Evolutionary conservation across 1,140 invertebrate species (phyloP), one percentile per base, ranked within the genome.

Genomic region (Ceratosolen fusciceps): DNA sequence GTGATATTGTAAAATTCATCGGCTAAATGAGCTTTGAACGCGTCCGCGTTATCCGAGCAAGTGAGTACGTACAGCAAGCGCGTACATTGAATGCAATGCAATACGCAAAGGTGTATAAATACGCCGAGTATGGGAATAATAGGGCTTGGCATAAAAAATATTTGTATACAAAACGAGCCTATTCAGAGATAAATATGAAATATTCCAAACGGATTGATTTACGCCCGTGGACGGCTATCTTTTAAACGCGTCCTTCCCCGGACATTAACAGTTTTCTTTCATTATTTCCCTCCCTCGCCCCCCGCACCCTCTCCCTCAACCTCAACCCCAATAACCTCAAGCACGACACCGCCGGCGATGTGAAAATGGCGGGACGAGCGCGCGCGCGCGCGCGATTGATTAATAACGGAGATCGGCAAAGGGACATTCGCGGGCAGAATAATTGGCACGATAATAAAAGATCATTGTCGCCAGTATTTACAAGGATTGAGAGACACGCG

Each of bases 131-230:
- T 14, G 34, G 1, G 26, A n/a, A 37, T 0, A 37, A 65, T 65
- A 9, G 31, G 31, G 21, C 37, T 52, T 21, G 19, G 37, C 34
- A n/a, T n/a, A 37, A 65, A 65, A n/a, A 65, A 34, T 37, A 9
- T 37, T 65, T 65, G 19, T 65, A 65, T 65, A n/a, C 19, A 37
- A 65, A 37, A 65, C 10, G 60, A 37, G 37, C 16, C 60, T 31
- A 37, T 65, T 37, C 16, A 65, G n/a, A 37, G 14, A 37, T 65
- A 65, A 65, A 65, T n/a, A 37, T 37, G 34, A 65, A 65, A 65
- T 60, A 60, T 60, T 60, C 19, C 19, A 37, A 65, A n/a, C n/a
- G 60, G 14, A 65, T 65, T 65, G 58, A 65, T 65, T 65, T 65
- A 60, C 19, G 58, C 14, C 26, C 29, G 12, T 31, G 16, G 31